Conservation (phyloP, 2,113 vertebrate species). For the Tympanuchus pallidicinctus region DNA sequence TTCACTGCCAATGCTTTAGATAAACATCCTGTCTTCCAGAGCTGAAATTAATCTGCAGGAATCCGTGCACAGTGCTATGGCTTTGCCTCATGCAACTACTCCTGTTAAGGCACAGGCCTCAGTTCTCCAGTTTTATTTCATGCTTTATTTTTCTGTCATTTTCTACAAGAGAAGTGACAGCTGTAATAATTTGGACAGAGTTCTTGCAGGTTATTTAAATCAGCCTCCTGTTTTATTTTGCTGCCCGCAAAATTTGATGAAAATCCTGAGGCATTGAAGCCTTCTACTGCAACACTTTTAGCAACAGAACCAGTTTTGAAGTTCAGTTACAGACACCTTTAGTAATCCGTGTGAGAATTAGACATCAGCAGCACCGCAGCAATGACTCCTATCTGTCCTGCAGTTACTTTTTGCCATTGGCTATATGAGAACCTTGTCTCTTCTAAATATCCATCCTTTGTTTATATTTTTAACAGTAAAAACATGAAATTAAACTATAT, state of each 20-base stretch:
- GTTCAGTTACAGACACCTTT: slow-evolving; percentile 14
- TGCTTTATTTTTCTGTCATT: not conserved
- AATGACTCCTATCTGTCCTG: not conserved
- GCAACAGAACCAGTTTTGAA: not conserved
- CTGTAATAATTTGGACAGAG: not conserved
- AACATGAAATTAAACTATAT: not conserved
- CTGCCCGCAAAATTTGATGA: not conserved
- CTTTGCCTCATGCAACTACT: not conserved
- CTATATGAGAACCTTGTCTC: not conserved
- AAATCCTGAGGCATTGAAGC: not conserved
- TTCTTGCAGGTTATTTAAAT: not conserved
- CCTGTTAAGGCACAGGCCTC: not conserved
- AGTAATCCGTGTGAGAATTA: not conserved
- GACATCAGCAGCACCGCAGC: not conserved
- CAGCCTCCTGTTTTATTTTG: not conserved
- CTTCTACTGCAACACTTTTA: not conserved
- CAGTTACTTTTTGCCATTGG: slow-evolving; percentile 33
- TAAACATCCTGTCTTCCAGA: slow-evolving; percentile 66
- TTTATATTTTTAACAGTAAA: not conserved
- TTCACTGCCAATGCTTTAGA: slow-evolving; percentile 32
- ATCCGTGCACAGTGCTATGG: slow-evolving; percentile 6
- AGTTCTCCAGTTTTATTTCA: not conserved
- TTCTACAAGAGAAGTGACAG: not conserved
- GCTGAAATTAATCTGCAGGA: slow-evolving; percentile 14
- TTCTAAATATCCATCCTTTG: not conserved